Evolutionary conservation across 2,113 vertebrate species (phyloP).

Genomic region (Mionectes macconnelli): DNA sequence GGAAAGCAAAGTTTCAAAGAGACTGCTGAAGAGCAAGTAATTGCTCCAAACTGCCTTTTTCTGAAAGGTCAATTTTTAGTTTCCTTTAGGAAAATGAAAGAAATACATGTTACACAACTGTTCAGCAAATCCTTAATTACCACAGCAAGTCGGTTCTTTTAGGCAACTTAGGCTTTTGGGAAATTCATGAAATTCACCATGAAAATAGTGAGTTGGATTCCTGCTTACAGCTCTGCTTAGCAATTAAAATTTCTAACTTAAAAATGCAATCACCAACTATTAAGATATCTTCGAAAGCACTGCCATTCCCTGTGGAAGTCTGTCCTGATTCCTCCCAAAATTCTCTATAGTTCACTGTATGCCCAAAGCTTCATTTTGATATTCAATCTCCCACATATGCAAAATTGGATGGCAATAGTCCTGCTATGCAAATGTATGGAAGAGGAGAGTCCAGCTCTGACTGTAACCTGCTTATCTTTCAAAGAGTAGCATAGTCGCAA

Average conservation of each 20-base stretch:
- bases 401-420: neutral
- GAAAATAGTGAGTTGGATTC: neutral
- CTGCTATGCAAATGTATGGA: neutral
- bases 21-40: conserved; percentile 26
- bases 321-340: neutral
- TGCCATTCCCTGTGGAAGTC: neutral
- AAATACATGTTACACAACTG: neutral
- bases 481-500: neutral
- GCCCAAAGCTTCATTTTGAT: neutral
- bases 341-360: neutral
- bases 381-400: neutral
- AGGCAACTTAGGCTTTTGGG: neutral
- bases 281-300: neutral
- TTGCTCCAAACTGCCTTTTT: neutral
- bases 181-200: neutral
- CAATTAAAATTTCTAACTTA: neutral
- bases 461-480: neutral
- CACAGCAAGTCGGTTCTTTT: neutral
- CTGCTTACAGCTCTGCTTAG: neutral
- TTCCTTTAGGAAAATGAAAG: neutral
- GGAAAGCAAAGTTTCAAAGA: conserved; percentile 43
- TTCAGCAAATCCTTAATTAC: conserved; percentile 4
- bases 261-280: neutral
- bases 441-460: neutral
- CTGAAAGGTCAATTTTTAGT: conserved; percentile 19